Evolutionary conservation across 1,140 invertebrate genomes (phyloP).

Genomic region (Panulirus ornatus): DNA sequence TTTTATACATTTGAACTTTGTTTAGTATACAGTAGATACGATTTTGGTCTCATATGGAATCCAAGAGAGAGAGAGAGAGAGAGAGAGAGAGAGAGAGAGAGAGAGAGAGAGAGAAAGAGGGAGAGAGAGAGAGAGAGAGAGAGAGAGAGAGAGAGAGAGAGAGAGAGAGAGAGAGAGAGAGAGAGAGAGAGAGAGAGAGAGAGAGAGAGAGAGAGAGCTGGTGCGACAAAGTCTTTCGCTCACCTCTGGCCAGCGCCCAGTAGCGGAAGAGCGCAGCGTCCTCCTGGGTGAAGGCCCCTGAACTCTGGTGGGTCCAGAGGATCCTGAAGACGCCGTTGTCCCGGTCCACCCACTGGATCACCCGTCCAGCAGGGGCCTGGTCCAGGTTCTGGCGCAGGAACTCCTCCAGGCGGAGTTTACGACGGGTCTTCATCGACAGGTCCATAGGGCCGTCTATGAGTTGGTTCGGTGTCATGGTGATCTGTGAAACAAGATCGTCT

Average conservation of each 20-base stretch:
- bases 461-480: constrained; percentile 2
- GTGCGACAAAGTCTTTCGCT: background rate
- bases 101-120: too few relatives aligned
- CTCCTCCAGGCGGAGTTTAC: constrained; percentile 70
- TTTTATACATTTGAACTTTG: too few relatives aligned
- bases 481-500: too few relatives aligned
- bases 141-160: too few relatives aligned
- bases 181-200: too few relatives aligned
- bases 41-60: too few relatives aligned
- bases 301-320: constrained; percentile 73
- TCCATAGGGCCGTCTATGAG: constrained; percentile 54
- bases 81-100: too few relatives aligned
- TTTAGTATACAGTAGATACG: too few relatives aligned
- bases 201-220: too few relatives aligned
- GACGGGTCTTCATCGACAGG: constrained; percentile 55
- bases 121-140: too few relatives aligned
- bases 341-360: constrained; percentile 72
- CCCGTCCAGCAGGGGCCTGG: constrained; percentile 64
- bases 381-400: constrained; percentile 72
- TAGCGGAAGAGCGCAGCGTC: constrained; percentile 72
- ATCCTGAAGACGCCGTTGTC: constrained; percentile 66
- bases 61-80: too few relatives aligned
- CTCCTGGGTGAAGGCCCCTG: constrained; percentile 69
- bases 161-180: too few relatives aligned
- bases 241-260: constrained; percentile 73